phyloP scores from a whole-genome alignment of 2,797 vertebrate species.

The Sciurus carolinensis region DNA sequence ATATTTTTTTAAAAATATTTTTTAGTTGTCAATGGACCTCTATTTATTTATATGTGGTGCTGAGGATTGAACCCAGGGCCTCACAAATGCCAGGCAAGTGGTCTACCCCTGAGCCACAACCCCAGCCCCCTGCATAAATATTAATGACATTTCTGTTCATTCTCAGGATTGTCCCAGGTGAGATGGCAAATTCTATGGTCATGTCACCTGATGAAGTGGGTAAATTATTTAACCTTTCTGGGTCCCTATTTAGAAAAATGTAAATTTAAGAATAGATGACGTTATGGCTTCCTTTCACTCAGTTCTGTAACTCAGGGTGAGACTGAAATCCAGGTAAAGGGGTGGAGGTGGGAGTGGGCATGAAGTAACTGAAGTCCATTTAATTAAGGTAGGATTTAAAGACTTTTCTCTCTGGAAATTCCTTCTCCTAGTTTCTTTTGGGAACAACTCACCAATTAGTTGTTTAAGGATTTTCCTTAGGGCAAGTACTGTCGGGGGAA shows the following conservation, averaged over 20 bases:
- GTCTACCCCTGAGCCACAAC: too few species aligned
- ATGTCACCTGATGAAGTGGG: background rate
- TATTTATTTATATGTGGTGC: too few species aligned
- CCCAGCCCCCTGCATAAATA: background rate
- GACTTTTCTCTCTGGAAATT: conserved; percentile 16
- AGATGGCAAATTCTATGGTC: background rate
- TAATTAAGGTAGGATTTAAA: background rate
- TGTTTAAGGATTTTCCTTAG: conserved; percentile 88
- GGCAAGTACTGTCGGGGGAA: conserved; percentile 88
- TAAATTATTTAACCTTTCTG: conserved; percentile 40
- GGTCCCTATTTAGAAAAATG: background rate
- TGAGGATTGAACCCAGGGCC: too few species aligned
- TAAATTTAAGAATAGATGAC: background rate
- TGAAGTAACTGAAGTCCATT: background rate
- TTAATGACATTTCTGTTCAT: background rate
- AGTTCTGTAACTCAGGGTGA: background rate
- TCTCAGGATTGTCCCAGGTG: background rate
- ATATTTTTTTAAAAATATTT: background rate
- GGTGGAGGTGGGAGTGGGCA: background rate
- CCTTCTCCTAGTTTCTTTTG: conserved; percentile 56
- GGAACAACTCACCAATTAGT: conserved; percentile 85
- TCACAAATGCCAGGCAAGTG: too few species aligned
- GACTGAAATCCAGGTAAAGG: background rate
- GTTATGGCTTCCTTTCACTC: background rate
- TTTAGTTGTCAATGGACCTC: too few species aligned